A percentile compares a stretch with the other conserved stretches of the same genome.
Conservation (phyloP, 2,113 vertebrate genomes). For the Edolisoma coerulescens region DNA sequence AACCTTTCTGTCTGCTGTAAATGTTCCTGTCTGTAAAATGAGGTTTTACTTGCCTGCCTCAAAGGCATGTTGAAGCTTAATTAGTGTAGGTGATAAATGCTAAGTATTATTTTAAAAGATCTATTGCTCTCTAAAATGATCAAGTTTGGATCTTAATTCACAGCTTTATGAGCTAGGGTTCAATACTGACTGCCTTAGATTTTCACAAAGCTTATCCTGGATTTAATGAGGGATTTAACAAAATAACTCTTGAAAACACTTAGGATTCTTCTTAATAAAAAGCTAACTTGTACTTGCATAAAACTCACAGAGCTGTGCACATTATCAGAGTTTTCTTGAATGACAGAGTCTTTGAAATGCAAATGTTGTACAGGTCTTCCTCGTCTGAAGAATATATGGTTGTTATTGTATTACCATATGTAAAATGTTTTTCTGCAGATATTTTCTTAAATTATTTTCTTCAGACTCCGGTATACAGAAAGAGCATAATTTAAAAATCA, state of each 20-base stretch:
- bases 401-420: conserved; percentile 12
- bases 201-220: background rate
- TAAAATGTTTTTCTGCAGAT: conserved; percentile 27
- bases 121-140: background rate
- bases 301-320: background rate
- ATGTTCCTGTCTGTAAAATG: conserved; percentile 30
- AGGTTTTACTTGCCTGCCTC: conserved; percentile 18
- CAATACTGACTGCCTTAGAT: background rate
- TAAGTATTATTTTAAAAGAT: conserved; percentile 24
- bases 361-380: background rate
- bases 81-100: conserved; percentile 28
- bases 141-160: conserved; percentile 3
- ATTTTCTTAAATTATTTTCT: background rate
- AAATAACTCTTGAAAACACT: background rate
- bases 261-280: background rate
- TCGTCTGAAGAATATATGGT: background rate
- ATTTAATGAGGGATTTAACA: conserved; percentile 35
- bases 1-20: conserved; percentile 41
- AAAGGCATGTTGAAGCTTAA: conserved; percentile 27
- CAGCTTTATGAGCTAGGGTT: background rate
- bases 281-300: background rate
- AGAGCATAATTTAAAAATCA: background rate
- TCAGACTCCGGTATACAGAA: background rate
- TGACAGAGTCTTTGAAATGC: conserved; percentile 28
- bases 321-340: background rate